phyloP scores from a whole-genome alignment of 2,888 invertebrate species.

The Synergus gifuensis region DNA sequence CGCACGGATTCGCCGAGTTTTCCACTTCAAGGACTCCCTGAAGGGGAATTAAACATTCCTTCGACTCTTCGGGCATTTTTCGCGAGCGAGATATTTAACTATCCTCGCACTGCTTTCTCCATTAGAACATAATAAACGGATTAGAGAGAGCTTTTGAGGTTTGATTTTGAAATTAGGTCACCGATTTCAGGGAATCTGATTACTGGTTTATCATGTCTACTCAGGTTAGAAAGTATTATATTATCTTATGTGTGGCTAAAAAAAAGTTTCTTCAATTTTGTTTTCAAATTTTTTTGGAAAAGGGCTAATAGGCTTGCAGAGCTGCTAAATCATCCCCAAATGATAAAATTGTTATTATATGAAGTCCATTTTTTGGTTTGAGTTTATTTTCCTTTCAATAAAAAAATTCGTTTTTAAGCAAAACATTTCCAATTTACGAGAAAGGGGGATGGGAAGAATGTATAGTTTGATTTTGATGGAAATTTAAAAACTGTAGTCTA shows the following conservation, averaged over 20 bases:
- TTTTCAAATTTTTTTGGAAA: no score
- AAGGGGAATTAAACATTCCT: slow-evolving; percentile 53
- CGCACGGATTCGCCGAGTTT: slow-evolving; percentile 42
- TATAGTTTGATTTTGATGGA: slow-evolving; percentile 4
- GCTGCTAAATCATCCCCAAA: no score
- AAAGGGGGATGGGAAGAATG: not conserved
- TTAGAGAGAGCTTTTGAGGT: not conserved
- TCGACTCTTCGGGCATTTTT: slow-evolving; percentile 52
- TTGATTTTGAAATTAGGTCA: not conserved
- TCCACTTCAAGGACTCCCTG: slow-evolving; percentile 51
- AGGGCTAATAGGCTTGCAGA: no score
- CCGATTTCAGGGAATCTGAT: not conserved
- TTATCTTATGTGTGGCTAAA: no score
- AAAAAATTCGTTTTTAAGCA: not conserved
- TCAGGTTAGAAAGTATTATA: no score
- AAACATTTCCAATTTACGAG: not conserved
- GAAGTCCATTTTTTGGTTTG: not conserved
- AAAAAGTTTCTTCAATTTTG: no score
- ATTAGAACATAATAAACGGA: slow-evolving; percentile 43
- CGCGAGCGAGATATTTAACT: slow-evolving; percentile 40
- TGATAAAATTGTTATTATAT: not conserved
- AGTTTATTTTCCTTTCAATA: not conserved
- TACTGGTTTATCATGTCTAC: no score
- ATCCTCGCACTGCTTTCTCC: slow-evolving; percentile 45
- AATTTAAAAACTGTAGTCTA: slow-evolving; percentile 7